Base-by-base conservation (phyloP, 2,888 invertebrate genomes). In the Ichneumoninae sp. region DNA sequence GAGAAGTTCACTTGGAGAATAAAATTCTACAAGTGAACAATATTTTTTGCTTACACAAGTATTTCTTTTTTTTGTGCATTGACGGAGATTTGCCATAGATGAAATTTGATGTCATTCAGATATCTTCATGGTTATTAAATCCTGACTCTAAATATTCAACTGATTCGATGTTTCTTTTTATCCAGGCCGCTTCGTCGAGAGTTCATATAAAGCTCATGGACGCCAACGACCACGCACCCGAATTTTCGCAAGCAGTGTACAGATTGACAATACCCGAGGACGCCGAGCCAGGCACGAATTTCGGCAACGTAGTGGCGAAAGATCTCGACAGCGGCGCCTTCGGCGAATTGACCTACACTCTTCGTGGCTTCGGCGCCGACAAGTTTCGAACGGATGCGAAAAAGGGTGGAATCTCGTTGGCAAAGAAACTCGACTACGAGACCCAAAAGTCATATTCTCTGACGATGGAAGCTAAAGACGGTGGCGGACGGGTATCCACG, bases 321-420 rank as follows among this genome's bases (percentile, higher is more conserved):
- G 98, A 98, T 91, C 94, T 94, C 77, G 98, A 98, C 89, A 96
- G 96, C 65, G 97, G 96, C 0, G 94, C 95, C 6, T 97, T 95
- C 91, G 97, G 97, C 1, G 95, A 95, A 86, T 94, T 98, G 0
- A 95, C 95, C 16, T 98, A 98, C 91, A 94, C 95, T 0, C 91
- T 98, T 0, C 96, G 96, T 80, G 98, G 98, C 8, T 97, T 97
- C 89, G 97, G 97, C 0, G 96, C 97, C 0, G 96, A 97, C 87
- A 95, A 96, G 89, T 98, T 98, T 90, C 94, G 94, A 50, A 96
- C 97, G 0, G 95, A 97, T 89, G 94, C 94, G 0, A 94, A 93
- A 57, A 95, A 94, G 10, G 98, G 98, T 0, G 96, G 96, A 6
- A 92, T 98, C 8, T 96, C 94, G 82, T 95, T 97, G 0, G 94